Percentiles rank a stretch among this genome's conserved stretches.
These are phyloP conservation scores for Alcis repandata DNA, from an alignment of 2,888 invertebrate species.

Conservation along the genomic window DNA sequence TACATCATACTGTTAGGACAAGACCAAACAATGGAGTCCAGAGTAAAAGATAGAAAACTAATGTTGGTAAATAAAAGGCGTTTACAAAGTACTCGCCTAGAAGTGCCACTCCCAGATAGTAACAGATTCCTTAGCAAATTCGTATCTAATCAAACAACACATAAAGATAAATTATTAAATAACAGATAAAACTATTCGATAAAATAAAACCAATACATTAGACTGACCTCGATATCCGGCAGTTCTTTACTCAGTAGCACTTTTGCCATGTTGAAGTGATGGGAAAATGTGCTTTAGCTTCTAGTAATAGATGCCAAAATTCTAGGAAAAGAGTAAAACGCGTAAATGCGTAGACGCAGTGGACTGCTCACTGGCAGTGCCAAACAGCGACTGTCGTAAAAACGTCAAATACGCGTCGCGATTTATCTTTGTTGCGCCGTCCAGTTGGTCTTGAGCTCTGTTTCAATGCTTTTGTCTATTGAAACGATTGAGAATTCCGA, in stretches of 20 bases:
- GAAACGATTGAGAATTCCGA: constrained; percentile 26
- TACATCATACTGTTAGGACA: background rate
- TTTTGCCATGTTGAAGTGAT: constrained; percentile 74
- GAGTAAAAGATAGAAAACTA: no score
- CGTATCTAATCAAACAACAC: constrained; percentile 27
- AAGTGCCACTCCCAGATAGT: background rate
- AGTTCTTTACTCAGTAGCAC: constrained; percentile 89
- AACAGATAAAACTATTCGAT: constrained; percentile 5
- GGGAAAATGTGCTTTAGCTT: constrained; percentile 40
- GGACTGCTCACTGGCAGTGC: constrained; percentile 86
- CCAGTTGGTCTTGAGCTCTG: constrained; percentile 37
- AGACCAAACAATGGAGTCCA: background rate
- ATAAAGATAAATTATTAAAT: constrained; percentile 2
- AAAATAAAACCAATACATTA: constrained; percentile 13
- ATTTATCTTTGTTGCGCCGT: constrained; percentile 28
- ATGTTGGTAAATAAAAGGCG: background rate
- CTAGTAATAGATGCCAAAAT: constrained; percentile 26
- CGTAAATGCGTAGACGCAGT: constrained; percentile 56
- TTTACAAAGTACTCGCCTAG: background rate
- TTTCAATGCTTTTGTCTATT: constrained; percentile 12
- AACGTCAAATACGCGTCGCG: constrained; percentile 24
- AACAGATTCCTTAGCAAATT: constrained; percentile 5
- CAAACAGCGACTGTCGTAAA: constrained; percentile 71
- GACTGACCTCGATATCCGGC: constrained; percentile 93
- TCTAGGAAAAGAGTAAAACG: constrained; percentile 9